phyloP scores from a whole-genome alignment of 1,140 invertebrate species.

The Pinna nobilis region DNA sequence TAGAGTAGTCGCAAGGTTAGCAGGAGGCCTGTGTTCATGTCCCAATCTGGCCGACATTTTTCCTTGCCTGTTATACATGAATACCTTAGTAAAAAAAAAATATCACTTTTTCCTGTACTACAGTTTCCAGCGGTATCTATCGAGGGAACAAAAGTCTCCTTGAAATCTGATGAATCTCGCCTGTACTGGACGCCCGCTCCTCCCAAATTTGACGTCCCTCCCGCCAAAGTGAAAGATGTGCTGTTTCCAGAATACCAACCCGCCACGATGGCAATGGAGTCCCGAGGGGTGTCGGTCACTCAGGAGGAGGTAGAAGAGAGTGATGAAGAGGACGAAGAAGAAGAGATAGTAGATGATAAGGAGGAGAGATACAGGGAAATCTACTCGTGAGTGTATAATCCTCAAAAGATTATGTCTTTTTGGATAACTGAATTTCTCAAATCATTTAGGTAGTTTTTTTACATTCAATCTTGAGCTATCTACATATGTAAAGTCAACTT shows the following conservation, averaged over 20 bases:
- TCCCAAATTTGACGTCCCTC: conserved; percentile 71
- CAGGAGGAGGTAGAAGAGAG: conserved; percentile 56
- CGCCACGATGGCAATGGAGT: conserved; percentile 26
- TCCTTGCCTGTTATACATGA: no score
- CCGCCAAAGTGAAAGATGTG: conserved; percentile 67
- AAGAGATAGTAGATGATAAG: conserved; percentile 34
- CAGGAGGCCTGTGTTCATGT: no score
- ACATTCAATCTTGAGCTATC: not conserved
- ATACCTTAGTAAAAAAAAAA: no score
- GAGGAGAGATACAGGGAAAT: conserved; percentile 43
- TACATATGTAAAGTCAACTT: not conserved
- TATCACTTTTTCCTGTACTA: no score
- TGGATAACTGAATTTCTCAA: not conserved
- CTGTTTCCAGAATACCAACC: conserved; percentile 70
- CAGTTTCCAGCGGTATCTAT: conserved; percentile 55
- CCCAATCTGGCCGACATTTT: no score
- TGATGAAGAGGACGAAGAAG: conserved; percentile 51
- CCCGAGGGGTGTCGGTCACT: conserved; percentile 27
- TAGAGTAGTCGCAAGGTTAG: no score
- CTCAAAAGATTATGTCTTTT: no score
- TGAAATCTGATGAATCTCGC: conserved; percentile 66
- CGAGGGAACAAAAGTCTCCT: conserved; percentile 49
- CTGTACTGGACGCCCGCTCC: conserved; percentile 73
- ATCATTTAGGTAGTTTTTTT: not conserved
- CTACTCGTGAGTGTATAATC: conserved; percentile 24